Percentiles rank a stretch among this genome's conserved stretches.
Evolutionary conservation across 2,113 vertebrate species (phyloP).

Genomic region (Austrofundulus limnaeus): DNA sequence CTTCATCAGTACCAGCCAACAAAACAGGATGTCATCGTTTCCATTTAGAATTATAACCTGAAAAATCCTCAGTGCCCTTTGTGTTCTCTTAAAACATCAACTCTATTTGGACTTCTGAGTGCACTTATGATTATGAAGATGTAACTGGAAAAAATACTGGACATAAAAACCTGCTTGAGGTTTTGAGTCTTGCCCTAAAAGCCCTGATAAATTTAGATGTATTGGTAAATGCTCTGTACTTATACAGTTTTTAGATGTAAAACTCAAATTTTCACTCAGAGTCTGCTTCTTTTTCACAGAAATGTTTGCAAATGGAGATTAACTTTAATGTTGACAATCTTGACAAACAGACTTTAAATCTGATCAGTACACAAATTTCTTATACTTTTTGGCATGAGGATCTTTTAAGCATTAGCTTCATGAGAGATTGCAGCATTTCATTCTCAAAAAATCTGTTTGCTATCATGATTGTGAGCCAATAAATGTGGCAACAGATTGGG

Average conservation of each 20-base stretch:
- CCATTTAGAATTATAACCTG: conserved; percentile 55
- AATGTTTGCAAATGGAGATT: no score
- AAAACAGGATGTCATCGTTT: conserved; percentile 64
- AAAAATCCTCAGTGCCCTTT: conserved; percentile 51
- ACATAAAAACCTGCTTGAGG: conserved; percentile 38
- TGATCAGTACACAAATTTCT: no score
- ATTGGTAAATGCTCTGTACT: conserved; percentile 4
- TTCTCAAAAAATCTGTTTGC: not conserved
- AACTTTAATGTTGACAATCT: no score
- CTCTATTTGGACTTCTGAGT: conserved; percentile 59
- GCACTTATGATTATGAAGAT: conserved; percentile 44
- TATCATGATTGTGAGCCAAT: not conserved
- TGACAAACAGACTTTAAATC: no score
- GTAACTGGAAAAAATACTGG: conserved; percentile 53
- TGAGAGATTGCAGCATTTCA: not conserved
- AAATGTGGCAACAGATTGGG: not conserved
- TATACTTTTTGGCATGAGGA: not conserved
- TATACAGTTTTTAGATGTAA: conserved; percentile 14
- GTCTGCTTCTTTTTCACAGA: no score
- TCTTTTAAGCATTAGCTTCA: not conserved
- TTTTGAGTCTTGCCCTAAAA: conserved; percentile 17
- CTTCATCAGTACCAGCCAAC: conserved; percentile 54
- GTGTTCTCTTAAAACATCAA: conserved; percentile 33
- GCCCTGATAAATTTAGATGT: not conserved
- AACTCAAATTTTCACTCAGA: not conserved